Percentiles rank a stretch among this genome's conserved stretches.
These are phyloP conservation scores for Lophius americanus DNA, from an alignment of 2,797 vertebrate species.

Conservation along the genomic window DNA sequence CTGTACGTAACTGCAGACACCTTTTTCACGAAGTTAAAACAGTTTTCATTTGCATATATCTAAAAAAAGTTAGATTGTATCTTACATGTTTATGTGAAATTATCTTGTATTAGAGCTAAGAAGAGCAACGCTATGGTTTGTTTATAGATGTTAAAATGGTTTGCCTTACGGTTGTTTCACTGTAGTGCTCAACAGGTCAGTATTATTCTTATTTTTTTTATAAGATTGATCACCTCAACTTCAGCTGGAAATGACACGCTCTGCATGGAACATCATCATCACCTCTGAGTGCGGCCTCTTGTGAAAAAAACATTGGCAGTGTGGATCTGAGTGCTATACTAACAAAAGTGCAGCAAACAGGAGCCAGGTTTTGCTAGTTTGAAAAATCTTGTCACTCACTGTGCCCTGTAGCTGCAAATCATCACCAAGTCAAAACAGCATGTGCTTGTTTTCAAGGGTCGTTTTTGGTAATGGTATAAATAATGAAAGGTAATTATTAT, in stretches of 20 bases:
- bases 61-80: too few relatives aligned
- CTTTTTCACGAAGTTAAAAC: too few relatives aligned
- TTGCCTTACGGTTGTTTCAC: not conserved
- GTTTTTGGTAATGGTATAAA: constrained; percentile 74
- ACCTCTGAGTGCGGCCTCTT: not conserved
- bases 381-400: constrained; percentile 49
- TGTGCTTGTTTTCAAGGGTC: constrained; percentile 36
- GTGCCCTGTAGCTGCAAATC: constrained; percentile 28
- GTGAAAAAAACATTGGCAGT: constrained; percentile 26
- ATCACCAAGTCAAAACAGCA: constrained; percentile 11
- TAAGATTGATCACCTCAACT: too few relatives aligned
- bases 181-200: not conserved
- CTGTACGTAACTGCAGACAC: too few relatives aligned
- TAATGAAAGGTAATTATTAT: constrained; percentile 72
- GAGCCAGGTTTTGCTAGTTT: constrained; percentile 19
- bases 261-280: not conserved
- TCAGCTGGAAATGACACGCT: constrained; percentile 10
- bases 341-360: not conserved
- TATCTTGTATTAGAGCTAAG: not conserved
- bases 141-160: not conserved
- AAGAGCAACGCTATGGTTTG: not conserved
- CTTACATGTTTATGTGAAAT: too few relatives aligned
- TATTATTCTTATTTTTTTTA: not conserved
- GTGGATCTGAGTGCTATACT: constrained; percentile 19
- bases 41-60: too few relatives aligned